Percentiles rank a stretch among this genome's conserved stretches.
Conservation (phyloP, 2,797 vertebrate genomes). For the Spinus olivaceus region DNA sequence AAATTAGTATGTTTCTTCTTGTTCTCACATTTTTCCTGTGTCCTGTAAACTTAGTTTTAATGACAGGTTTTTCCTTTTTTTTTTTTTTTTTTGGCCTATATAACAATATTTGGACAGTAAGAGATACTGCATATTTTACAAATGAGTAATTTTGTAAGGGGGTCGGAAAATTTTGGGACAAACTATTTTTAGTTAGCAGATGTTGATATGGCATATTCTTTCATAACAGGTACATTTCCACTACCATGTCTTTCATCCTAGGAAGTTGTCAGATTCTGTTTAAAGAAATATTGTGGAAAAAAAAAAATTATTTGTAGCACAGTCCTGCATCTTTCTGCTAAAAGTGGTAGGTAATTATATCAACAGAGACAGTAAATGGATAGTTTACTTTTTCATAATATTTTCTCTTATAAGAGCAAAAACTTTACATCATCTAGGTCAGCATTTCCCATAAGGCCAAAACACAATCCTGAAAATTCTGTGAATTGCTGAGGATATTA, state of each 20-base stretch:
- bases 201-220: neutral
- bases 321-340: neutral
- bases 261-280: neutral
- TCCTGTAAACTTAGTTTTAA: neutral
- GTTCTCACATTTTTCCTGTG: neutral
- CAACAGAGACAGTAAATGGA: neutral
- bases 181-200: neutral
- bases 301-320: neutral
- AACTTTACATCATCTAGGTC: constrained; percentile 38
- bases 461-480: constrained; percentile 74
- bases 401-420: constrained; percentile 29
- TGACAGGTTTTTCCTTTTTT: neutral
- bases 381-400: neutral
- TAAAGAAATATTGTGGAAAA: neutral
- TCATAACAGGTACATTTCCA: neutral
- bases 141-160: neutral
- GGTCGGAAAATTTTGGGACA: neutral
- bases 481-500: constrained; percentile 76
- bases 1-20: neutral
- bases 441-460: constrained; percentile 78
- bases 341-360: neutral
- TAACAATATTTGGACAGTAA: neutral
- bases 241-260: neutral
- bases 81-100: neutral
- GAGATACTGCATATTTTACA: neutral